Percentiles rank a stretch among this genome's conserved stretches.
These are phyloP conservation scores for Butorides virescens DNA, from an alignment of 2,113 vertebrate genomes.

Conservation along the genomic window DNA sequence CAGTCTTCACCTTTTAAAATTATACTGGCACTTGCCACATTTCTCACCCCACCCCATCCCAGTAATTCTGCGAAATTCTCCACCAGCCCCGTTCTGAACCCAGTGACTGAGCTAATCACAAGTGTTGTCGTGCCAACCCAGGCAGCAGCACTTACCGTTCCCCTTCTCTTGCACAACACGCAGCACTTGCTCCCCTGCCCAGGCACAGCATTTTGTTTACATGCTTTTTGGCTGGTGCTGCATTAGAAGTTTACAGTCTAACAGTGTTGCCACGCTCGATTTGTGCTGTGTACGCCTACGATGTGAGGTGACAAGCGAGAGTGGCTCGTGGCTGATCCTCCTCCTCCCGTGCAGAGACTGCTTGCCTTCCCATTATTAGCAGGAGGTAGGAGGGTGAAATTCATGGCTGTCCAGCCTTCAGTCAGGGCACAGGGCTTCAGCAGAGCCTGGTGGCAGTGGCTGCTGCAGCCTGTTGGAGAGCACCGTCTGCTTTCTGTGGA, in stretches of 20 bases:
- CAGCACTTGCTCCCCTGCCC: background rate
- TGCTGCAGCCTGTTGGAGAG: background rate
- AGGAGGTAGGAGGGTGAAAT: background rate
- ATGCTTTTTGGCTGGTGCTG: fast-evolving
- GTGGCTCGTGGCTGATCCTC: background rate
- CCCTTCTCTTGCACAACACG: background rate
- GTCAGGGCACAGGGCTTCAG: background rate
- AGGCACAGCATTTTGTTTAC: background rate
- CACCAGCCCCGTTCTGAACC: too few species aligned
- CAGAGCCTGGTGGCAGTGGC: background rate
- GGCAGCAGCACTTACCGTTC: background rate
- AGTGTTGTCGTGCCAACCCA: fast-evolving
- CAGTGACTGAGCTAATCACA: background rate
- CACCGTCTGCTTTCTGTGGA: background rate
- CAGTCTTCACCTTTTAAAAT: background rate
- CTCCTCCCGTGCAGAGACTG: fast-evolving
- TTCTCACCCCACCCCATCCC: background rate
- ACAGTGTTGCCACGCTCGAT: background rate
- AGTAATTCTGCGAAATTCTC: background rate
- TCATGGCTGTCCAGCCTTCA: background rate
- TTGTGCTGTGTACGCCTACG: fast-evolving
- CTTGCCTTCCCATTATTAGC: background rate
- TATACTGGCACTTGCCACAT: background rate
- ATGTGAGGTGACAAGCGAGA: background rate
- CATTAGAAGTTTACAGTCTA: background rate